These are phyloP conservation scores for Drosophila subpulchrella DNA, from an alignment of 1,140 invertebrate species.

Conservation along the genomic window DNA sequence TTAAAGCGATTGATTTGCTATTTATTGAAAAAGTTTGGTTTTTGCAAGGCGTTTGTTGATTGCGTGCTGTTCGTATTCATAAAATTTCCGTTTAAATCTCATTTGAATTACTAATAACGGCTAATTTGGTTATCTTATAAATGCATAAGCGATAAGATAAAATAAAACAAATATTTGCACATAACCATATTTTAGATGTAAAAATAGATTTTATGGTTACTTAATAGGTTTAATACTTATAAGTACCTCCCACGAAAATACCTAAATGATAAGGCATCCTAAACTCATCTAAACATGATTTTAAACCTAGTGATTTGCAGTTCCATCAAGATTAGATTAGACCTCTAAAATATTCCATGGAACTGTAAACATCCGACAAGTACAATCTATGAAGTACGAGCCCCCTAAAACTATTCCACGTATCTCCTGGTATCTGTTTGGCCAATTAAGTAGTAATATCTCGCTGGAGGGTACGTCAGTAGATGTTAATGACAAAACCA, in stretches of 20 bases:
- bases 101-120: not conserved
- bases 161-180: conserved; percentile 4
- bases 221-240: not conserved
- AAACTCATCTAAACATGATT: not conserved
- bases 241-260: not conserved
- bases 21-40: conserved; percentile 13
- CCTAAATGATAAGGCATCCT: not conserved
- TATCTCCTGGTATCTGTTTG: conserved; percentile 16
- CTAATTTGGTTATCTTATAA: not conserved
- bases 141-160: conserved; percentile 2
- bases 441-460: conserved; percentile 22
- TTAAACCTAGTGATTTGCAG: conserved; percentile 1
- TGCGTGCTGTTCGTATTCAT: not conserved
- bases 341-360: conserved; percentile 24
- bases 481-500: conserved; percentile 6
- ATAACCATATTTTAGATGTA: not conserved
- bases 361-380: conserved; percentile 6
- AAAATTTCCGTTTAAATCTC: not conserved
- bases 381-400: conserved; percentile 13
- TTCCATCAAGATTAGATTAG: conserved; percentile 15
- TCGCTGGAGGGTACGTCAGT: conserved; percentile 4
- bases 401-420: not conserved
- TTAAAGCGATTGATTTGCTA: not conserved
- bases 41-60: conserved; percentile 1
- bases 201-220: not conserved